Evolutionary conservation across 2,888 invertebrate genomes (phyloP), one percentile per base, ranked within the genome.

Genomic region (Merodon equestris): DNA sequence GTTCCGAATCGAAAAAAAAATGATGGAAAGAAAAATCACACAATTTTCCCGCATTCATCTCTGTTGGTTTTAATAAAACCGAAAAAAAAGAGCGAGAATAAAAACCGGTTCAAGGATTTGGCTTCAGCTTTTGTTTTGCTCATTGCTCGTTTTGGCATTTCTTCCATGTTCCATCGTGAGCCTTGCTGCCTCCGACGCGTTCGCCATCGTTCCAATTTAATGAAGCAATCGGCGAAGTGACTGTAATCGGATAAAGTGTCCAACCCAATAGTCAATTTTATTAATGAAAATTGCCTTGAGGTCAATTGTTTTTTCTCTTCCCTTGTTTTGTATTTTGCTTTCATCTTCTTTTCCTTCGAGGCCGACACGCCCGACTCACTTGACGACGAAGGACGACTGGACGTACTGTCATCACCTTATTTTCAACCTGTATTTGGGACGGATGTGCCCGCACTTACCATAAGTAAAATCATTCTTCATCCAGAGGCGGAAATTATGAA

Each of bases 171-270:
- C 40, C 14, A 10, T 13, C 12, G 12, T 40, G 9, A 1, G 27
- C 57, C 12, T 34, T n/a, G 7, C 13, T 18, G 18, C 13, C 34
- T 47, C n/a, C 27, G 27, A n/a, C n/a, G n/a, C 47, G 36, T 47
- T n/a, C n/a, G n/a, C n/a, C n/a, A n/a, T n/a, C n/a, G n/a, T 53
- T 17, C 15, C 71, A 34, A 60, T 64, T 76, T 63, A 73, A 77
- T 73, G 63, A 47, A 73, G 53, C 48, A 63, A 68, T 79, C 63
- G 68, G 19, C 68, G 64, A 51, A 74, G 64, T 60, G 68, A 56
- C 63, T 68, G 45, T 79, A 68, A 79, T 73, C 77, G 63, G 68
- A 68, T 63, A 64, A 68, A 70, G 74, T 79, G 70, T 74, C 60
- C 74, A 56, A 70, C 44, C 68, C 79, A 64, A 79, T 60, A 68